Evolutionary conservation across 2,113 vertebrate genomes (phyloP).

Genomic region (Syngnathoides biaculeatus): DNA sequence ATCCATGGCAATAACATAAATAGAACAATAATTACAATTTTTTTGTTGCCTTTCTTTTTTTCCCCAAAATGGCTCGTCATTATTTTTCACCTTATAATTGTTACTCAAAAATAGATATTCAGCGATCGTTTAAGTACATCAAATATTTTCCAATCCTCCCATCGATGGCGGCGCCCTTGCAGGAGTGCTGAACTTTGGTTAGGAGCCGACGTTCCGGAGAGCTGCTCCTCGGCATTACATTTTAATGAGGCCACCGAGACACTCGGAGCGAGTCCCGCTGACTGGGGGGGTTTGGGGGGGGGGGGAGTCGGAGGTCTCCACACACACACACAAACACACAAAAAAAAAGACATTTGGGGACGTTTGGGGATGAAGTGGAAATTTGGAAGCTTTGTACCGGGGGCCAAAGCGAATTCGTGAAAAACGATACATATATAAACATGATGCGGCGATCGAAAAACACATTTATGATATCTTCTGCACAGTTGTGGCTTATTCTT

Average conservation of each 20-base stretch:
- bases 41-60: not conserved
- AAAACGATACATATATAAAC: too few species aligned
- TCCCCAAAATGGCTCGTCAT: not conserved
- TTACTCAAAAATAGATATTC: not conserved
- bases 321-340: constrained; percentile 36
- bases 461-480: not conserved
- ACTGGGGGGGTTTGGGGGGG: constrained; percentile 43
- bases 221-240: constrained; percentile 78
- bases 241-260: constrained; percentile 82
- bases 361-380: not conserved
- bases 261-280: constrained; percentile 56
- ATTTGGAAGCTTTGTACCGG: not conserved
- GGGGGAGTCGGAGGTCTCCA: constrained; percentile 34
- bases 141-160: not conserved
- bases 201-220: constrained; percentile 82
- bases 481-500: not conserved
- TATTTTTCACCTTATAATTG: not conserved
- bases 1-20: too few species aligned
- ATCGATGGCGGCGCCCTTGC: constrained; percentile 50
- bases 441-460: not conserved
- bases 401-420: too few species aligned
- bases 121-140: too few species aligned
- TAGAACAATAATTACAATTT: too few species aligned
- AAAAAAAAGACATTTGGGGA: too few species aligned
- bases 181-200: constrained; percentile 81